Evolutionary conservation across 2,888 invertebrate genomes (phyloP), one percentile per base, ranked within the genome.

Genomic region (Eupsilia transversa): DNA sequence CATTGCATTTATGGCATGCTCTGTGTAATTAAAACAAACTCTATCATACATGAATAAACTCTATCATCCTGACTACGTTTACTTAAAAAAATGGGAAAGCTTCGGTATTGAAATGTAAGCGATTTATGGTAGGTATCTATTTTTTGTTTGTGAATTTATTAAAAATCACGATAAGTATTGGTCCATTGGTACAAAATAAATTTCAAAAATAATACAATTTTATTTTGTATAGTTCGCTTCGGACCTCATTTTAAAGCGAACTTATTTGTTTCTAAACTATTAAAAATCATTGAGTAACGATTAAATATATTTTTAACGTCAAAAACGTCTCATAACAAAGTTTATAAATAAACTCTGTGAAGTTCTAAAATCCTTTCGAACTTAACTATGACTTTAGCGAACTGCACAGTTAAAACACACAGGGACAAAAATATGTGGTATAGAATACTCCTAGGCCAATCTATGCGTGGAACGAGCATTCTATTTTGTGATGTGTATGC

Each of bases 11-110:
- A 20, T 63, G 20, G 63, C 43, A 30, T 12, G 1, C 9, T 23
- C 43, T 64, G 64, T 30, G 23, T 64, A 46, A 46, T 64, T 64
- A 10, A 23, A 65, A n/a, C 33, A 33, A n/a, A n/a, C n/a, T n/a
- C n/a, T n/a, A n/a, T n/a, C n/a, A n/a, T n/a, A n/a, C n/a, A n/a
- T n/a, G n/a, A n/a, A n/a, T n/a, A n/a, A n/a, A n/a, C n/a, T n/a
- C n/a, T n/a, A n/a, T n/a, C n/a, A n/a, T n/a, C n/a, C n/a, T n/a
- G n/a, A n/a, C n/a, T n/a, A n/a, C n/a, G n/a, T n/a, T n/a, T n/a
- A n/a, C n/a, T n/a, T n/a, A n/a, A n/a, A n/a, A n/a, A n/a, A n/a
- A 4, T 10, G 20, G 20, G 5, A 10, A 41, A 10, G 27, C 20
- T n/a, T n/a, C n/a, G n/a, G 20, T 20, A 27, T 41, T 27, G 20